phyloP scores from a whole-genome alignment of 2,888 invertebrate species.

The Cryptocephalus moraei region DNA sequence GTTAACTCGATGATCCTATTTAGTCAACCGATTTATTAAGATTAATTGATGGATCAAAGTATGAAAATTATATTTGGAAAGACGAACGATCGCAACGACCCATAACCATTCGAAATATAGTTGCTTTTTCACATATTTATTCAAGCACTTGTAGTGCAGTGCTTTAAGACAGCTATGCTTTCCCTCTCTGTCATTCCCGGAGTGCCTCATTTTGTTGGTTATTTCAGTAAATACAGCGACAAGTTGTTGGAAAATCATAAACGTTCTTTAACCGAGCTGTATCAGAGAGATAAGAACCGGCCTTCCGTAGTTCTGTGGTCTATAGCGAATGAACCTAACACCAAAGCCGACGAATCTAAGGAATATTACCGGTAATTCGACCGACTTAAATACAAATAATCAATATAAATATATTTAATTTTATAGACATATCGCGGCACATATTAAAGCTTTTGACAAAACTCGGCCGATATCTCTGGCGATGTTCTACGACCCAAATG shows the following conservation, averaged over 20 bases:
- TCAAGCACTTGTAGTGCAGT: no score
- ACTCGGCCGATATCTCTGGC: slow-evolving; percentile 80
- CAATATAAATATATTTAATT: neutral
- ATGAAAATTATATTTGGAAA: no score
- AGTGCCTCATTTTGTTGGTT: no score
- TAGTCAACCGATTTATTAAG: no score
- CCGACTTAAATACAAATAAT: slow-evolving; percentile 21
- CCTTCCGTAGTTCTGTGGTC: slow-evolving; percentile 97
- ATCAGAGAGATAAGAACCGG: slow-evolving; percentile 86
- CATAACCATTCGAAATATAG: no score
- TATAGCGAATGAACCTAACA: slow-evolving; percentile 86
- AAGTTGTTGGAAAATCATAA: slow-evolving; percentile 68
- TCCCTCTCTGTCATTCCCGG: no score
- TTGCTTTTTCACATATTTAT: no score
- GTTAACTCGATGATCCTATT: no score
- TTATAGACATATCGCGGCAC: slow-evolving; percentile 61
- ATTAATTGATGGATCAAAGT: no score
- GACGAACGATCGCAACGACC: no score
- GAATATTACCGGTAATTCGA: slow-evolving; percentile 71
- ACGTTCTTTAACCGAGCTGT: slow-evolving; percentile 74
- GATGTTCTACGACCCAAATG: slow-evolving; percentile 47
- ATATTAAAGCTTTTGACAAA: slow-evolving; percentile 66
- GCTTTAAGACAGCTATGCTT: no score
- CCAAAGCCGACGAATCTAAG: slow-evolving; percentile 55
- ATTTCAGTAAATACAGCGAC: slow-evolving; percentile 56